Base-by-base conservation (phyloP, 2,113 vertebrate species). In the Chloebia gouldiae region DNA sequence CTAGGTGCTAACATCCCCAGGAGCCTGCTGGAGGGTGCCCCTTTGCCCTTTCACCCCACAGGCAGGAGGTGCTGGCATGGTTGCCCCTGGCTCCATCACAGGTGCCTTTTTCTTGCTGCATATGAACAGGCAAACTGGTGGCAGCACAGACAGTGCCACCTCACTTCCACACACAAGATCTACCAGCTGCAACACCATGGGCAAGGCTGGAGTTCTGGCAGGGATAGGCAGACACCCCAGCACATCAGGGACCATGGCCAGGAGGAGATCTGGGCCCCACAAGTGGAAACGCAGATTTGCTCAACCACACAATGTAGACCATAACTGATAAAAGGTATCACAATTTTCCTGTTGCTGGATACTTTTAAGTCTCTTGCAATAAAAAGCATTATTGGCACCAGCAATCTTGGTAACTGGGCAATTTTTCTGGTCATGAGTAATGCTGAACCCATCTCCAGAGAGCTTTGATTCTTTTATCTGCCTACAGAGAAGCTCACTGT, bases 221-320 rank as follows among this genome's bases (percentile, higher is more conserved):
- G 50, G 18, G 19, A 30, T 3, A 33, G 37, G 39, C 70, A 73
- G 59, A 31, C 2, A 3, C 6, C 11, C 31, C 54, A 39, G 44
- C 22, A 68, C 15, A 6, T 2, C 1, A 1, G 42, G n/a, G 28
- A 77, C 64, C 3, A 8, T 1, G 9, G 15, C 37, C 31, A 60
- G 59, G 28, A 35, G 18, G 37, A 81, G 51, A 65, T 54, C 17
- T 35, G 24, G 23, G 28, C 11, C 12, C 22, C 27, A 15, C 9
- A 61, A 47, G 15, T 27, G 28, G 42, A 81, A 73, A 86, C 22
- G 40, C n/a, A 35, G 19, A 49, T 65, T 84, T 89, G n/a, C 22
- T 83, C 45, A 65, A 3, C 28, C 15, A 28, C 50, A 37, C 4
- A 12, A 23, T 2, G 3, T 23, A 31, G 40, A n/a, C 3, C 17